These are phyloP conservation scores for Pheucticus melanocephalus DNA, from an alignment of 2,113 vertebrate species.

Conservation along the genomic window DNA sequence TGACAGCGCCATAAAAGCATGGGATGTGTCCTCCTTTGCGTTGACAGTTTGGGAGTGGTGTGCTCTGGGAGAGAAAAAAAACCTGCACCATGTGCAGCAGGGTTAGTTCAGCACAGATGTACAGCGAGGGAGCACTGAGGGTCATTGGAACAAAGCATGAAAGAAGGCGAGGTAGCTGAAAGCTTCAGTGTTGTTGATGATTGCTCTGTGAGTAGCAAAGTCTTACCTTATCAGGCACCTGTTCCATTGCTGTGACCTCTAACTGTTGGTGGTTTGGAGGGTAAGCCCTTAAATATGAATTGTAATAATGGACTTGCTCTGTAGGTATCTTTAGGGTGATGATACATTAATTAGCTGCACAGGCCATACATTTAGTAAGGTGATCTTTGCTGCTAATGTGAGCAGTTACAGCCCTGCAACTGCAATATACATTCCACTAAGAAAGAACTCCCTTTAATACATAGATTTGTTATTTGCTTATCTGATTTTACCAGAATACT, in stretches of 20 bases:
- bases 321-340: background rate
- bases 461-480: background rate
- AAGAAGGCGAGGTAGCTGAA: background rate
- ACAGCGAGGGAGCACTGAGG: background rate
- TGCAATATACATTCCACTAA: background rate
- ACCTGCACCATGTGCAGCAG: fast-evolving
- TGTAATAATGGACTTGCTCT: background rate
- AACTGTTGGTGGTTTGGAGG: background rate
- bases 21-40: background rate
- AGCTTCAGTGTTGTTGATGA: fast-evolving
- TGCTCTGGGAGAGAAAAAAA: background rate
- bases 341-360: background rate
- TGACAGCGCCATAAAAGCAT: background rate
- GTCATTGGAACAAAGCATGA: background rate
- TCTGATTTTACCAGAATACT: background rate
- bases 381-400: background rate
- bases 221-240: background rate
- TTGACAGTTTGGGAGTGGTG: background rate
- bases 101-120: background rate
- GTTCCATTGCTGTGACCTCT: background rate
- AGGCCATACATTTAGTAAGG: background rate
- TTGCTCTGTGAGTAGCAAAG: background rate
- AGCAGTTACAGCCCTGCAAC: background rate
- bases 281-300: background rate
- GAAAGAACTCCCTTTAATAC: background rate